Evolutionary conservation across 1,140 invertebrate genomes (phyloP), one percentile per base, ranked within the genome.

Genomic region (Sycophila sp.): DNA sequence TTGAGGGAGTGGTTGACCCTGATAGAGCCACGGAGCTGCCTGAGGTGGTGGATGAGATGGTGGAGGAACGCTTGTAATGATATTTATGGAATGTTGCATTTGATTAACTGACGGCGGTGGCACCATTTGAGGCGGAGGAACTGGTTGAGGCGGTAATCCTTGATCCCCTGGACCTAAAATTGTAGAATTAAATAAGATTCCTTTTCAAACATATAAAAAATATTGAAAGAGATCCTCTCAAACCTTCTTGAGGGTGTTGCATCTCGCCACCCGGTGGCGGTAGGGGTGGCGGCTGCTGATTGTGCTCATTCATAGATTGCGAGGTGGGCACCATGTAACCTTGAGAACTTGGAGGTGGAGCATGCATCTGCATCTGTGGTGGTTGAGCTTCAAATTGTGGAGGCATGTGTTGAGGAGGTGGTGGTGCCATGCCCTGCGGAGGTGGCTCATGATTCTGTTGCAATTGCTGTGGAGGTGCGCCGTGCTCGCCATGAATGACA

Each of bases 81-180:
- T 80, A 72, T 84, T 85, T 78, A 84, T 81, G 62, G 82, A 79
- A 74, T 81, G 83, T 51, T 76, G 78, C 69, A 84, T 79, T 65
- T 84, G 82, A 63, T 77, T 78, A 17, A 77, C 74, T 5, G 75
- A 76, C 26, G 85, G 85, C 2, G 83, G 84, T 36, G 84, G 85
- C 11, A 85, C 84, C 77, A 85, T 85, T 72, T 85, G 83, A 2
- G 84, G 84, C 7, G 84, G 84, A 65, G 85, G 85, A 45, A 85
- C 83, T 22, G 83, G 83, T 64, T 84, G 83, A 5, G 83, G 84
- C 11, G 78, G 77, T 8, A 78, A 62, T 4, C 78, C 79, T 45
- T 83, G 82, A 32, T 85, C 84, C 2, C 80, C 65, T 3, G 78
- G 72, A 7, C 75, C 62, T 40, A 65, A 8, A 38, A 53, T 59